Conservation (phyloP, 2,888 invertebrate species). For the Dorcus hopei region DNA sequence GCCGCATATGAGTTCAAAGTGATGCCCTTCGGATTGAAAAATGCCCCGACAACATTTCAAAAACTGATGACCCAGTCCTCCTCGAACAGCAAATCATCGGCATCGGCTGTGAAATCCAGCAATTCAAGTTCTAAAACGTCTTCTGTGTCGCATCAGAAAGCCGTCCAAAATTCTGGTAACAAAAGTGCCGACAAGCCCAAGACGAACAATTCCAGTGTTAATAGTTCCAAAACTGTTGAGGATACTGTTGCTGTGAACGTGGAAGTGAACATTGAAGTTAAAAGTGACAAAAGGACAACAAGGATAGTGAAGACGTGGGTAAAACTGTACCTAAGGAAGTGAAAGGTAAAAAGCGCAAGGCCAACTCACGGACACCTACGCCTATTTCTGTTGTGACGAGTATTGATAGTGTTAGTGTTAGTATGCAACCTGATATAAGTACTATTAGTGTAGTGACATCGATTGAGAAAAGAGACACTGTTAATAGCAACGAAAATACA, state of each 20-base stretch:
- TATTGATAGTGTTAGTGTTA: slow-evolving; percentile 24
- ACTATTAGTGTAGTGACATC: slow-evolving; percentile 15
- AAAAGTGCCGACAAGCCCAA: slow-evolving; percentile 31
- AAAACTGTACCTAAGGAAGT: slow-evolving; percentile 32
- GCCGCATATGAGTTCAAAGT: no score
- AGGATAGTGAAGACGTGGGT: slow-evolving; percentile 14
- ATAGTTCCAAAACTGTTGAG: slow-evolving; percentile 40
- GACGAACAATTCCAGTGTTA: slow-evolving; percentile 26
- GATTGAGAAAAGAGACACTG: slow-evolving; percentile 22
- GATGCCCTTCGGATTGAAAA: no score
- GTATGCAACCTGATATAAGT: slow-evolving; percentile 15
- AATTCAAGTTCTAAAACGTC: slow-evolving; percentile 24
- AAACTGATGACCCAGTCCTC: no score
- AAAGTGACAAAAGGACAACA: slow-evolving; percentile 17
- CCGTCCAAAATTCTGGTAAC: slow-evolving; percentile 37
- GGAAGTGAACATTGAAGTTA: slow-evolving; percentile 18
- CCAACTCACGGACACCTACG: slow-evolving; percentile 47
- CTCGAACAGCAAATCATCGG: slow-evolving; percentile 27
- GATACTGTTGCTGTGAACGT: slow-evolving; percentile 29
- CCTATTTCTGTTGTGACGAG: slow-evolving; percentile 38
- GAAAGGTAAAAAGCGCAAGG: slow-evolving; percentile 47
- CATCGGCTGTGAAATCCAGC: slow-evolving; percentile 26
- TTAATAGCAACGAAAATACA: slow-evolving; percentile 14
- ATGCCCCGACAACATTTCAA: no score
- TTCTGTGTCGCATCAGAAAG: slow-evolving; percentile 36